Evolutionary conservation across 2,888 invertebrate species (phyloP).

Genomic region (Catonia carolina): DNA sequence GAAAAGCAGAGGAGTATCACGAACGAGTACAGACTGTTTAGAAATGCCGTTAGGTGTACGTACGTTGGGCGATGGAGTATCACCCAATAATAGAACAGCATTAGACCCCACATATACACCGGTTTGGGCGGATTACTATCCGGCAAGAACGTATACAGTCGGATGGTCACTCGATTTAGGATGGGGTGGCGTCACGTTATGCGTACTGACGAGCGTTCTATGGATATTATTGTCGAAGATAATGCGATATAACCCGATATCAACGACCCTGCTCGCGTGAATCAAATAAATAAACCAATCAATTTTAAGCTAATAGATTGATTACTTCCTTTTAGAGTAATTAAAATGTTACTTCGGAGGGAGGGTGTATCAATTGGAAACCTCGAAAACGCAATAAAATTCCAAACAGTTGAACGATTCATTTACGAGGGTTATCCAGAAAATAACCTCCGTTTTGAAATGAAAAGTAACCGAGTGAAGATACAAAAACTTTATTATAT

Average conservation of each 20-base stretch:
- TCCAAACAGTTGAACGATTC: too few relatives aligned
- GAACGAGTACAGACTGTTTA: constrained; percentile 24
- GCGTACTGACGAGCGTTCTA: constrained; percentile 71
- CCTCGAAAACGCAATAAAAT: too few relatives aligned
- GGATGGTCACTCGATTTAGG: constrained; percentile 79
- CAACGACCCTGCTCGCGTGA: background rate
- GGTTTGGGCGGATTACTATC: constrained; percentile 36
- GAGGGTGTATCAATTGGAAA: too few relatives aligned
- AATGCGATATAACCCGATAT: constrained; percentile 72
- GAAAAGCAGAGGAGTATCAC: constrained; percentile 43
- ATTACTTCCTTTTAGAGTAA: too few relatives aligned
- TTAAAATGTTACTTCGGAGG: too few relatives aligned
- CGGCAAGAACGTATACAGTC: constrained; percentile 64
- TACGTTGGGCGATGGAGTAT: constrained; percentile 36
- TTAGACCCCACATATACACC: constrained; percentile 24
- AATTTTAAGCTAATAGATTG: too few relatives aligned
- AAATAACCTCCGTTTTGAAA: too few relatives aligned
- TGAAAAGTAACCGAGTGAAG: too few relatives aligned
- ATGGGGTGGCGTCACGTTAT: constrained; percentile 80
- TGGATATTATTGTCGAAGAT: constrained; percentile 88
- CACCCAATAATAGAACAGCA: constrained; percentile 10
- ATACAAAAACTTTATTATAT: too few relatives aligned
- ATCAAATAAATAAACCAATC: too few relatives aligned
- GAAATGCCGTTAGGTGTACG: constrained; percentile 32
- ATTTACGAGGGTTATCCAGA: too few relatives aligned